Percentiles rank a stretch among this genome's conserved stretches.
These are phyloP conservation scores for Eriosoma lanigerum DNA, from an alignment of 1,140 invertebrate species.

Conservation along the genomic window DNA sequence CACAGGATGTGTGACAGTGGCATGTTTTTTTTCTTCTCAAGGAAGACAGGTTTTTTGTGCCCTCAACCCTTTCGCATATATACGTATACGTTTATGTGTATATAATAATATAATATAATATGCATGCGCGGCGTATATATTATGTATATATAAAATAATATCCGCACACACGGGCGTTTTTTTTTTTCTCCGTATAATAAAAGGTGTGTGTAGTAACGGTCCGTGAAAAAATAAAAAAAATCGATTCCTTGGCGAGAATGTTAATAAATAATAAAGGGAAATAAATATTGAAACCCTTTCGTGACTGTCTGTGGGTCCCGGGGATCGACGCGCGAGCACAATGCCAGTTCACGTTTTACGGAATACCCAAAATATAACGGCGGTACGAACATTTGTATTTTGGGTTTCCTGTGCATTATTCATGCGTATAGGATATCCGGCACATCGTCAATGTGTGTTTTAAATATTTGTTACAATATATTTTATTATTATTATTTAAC, in stretches of 20 bases:
- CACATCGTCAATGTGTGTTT: neutral
- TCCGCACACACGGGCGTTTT: conserved; percentile 25
- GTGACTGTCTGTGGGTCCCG: conserved; percentile 46
- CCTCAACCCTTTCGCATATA: conserved; percentile 40
- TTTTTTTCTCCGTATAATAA: conserved; percentile 48
- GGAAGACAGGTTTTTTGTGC: conserved; percentile 51
- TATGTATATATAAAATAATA: conserved; percentile 43
- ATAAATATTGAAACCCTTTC: conserved; percentile 50
- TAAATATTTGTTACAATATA: conserved; percentile 23
- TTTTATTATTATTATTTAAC: neutral
- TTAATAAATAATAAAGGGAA: conserved; percentile 52
- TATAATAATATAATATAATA: neutral
- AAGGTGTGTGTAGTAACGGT: conserved; percentile 45
- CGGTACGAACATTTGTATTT: conserved; percentile 28
- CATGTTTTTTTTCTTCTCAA: conserved; percentile 51
- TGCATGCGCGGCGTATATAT: neutral
- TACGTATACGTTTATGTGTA: neutral
- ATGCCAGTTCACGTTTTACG: conserved; percentile 27
- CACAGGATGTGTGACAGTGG: conserved; percentile 50
- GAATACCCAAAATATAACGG: conserved; percentile 48
- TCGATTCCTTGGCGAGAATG: conserved; percentile 50
- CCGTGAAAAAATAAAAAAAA: conserved; percentile 41
- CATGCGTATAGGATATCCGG: conserved; percentile 37
- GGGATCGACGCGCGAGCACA: conserved; percentile 33
- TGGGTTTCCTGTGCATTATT: conserved; percentile 49